These are phyloP conservation scores for Macrosteles quadrilineatus DNA, from an alignment of 1,140 invertebrate species.

Conservation along the genomic window DNA sequence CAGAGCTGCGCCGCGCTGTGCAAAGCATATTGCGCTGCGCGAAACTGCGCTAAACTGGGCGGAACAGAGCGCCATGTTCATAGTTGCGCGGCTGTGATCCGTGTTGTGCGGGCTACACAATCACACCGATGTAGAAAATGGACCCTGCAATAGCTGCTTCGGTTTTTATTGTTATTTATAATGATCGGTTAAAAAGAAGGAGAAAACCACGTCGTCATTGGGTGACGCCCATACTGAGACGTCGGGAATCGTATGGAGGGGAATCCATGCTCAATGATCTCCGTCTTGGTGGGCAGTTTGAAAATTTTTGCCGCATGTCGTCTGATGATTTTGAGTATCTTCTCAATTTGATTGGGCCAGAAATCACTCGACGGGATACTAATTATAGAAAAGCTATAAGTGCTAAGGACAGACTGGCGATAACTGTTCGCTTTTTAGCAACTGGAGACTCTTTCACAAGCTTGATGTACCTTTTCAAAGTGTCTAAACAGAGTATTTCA, in stretches of 20 bases:
- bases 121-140: conserved; percentile 14
- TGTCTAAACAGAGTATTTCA: conserved; percentile 39
- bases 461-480: conserved; percentile 39
- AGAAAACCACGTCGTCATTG: too few relatives aligned
- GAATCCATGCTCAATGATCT: too few relatives aligned
- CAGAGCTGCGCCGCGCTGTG: conserved; percentile 14
- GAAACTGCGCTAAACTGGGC: conserved; percentile 15
- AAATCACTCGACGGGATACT: conserved; percentile 45
- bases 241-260: too few relatives aligned
- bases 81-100: conserved; percentile 5
- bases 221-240: too few relatives aligned
- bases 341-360: conserved; percentile 36
- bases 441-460: conserved; percentile 44
- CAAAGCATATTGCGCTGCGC: conserved; percentile 7
- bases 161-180: too few relatives aligned
- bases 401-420: conserved; percentile 39
- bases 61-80: conserved; percentile 10
- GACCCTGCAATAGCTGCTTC: conserved; percentile 9
- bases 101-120: not conserved
- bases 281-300: not conserved
- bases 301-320: conserved; percentile 32
- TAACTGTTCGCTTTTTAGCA: conserved; percentile 45
- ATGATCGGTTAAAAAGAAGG: too few relatives aligned
- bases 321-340: conserved; percentile 37
- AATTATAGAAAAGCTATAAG: conserved; percentile 42